A percentile compares a stretch with the other conserved stretches of the same genome.
These are phyloP conservation scores for Sinelater perroti DNA, from an alignment of 2,888 invertebrate species.

Conservation along the genomic window DNA sequence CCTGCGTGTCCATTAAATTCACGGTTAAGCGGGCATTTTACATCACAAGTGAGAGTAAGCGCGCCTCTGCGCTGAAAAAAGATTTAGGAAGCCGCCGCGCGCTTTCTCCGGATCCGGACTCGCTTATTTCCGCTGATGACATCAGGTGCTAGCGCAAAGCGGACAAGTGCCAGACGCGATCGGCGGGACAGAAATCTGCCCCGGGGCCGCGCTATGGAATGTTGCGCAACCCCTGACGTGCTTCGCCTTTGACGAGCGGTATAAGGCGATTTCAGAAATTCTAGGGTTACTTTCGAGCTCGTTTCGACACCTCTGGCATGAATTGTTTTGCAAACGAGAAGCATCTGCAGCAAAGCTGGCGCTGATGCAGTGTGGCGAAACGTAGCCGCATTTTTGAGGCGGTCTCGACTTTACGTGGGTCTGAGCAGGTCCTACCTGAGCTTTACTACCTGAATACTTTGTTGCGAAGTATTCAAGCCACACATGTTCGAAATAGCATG, in stretches of 20 bases:
- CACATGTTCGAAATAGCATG: no score
- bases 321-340: neutral
- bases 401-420: neutral
- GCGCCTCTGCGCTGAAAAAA: constrained; percentile 4
- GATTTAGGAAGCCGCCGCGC: constrained; percentile 6
- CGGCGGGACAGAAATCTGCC: constrained; percentile 3
- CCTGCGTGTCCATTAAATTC: constrained; percentile 3
- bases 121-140: constrained; percentile 14
- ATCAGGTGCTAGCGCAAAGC: constrained; percentile 2
- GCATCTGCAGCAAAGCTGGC: neutral
- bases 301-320: neutral
- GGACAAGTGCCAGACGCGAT: neutral
- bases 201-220: no score
- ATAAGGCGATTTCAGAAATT: neutral
- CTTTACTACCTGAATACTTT: no score
- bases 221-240: neutral
- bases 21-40: neutral
- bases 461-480: no score
- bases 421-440: no score
- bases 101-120: constrained; percentile 14
- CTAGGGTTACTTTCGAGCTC: neutral
- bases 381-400: neutral
- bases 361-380: neutral
- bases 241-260: neutral
- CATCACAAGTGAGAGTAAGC: constrained; percentile 9